Conservation (phyloP, 2,888 invertebrate genomes). For the Ochlodes sylvanus region DNA sequence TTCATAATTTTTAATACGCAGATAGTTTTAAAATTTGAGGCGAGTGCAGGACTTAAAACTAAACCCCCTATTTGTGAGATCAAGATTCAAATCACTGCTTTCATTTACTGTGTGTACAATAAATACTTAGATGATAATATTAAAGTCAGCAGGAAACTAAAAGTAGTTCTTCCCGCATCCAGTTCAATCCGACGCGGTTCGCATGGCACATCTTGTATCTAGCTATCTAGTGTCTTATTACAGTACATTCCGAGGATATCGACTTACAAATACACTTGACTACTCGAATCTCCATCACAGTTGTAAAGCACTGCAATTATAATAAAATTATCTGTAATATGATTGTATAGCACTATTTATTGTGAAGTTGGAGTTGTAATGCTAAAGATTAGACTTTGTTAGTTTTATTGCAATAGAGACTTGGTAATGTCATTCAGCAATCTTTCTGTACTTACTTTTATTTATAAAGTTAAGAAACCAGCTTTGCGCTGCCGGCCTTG, state of each 20-base stretch:
- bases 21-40: too few species aligned
- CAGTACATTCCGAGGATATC: constrained; percentile 36
- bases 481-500: too few species aligned
- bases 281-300: constrained; percentile 28
- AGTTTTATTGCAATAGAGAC: background rate
- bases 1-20: too few species aligned
- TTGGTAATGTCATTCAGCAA: too few species aligned
- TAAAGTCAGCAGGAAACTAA: constrained; percentile 11
- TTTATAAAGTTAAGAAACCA: too few species aligned
- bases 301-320: constrained; percentile 23
- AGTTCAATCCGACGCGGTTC: constrained; percentile 32
- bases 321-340: constrained; percentile 1
- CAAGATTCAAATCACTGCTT: too few species aligned
- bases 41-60: too few species aligned
- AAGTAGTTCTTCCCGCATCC: constrained; percentile 29
- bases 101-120: too few species aligned
- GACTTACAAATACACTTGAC: constrained; percentile 36
- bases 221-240: constrained; percentile 30
- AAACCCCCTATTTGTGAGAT: too few species aligned
- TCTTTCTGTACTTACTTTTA: too few species aligned
- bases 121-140: background rate
- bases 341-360: background rate
- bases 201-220: constrained; percentile 33
- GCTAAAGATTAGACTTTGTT: background rate
- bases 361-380: background rate